These are phyloP conservation scores for Hormiphora californensis DNA, from an alignment of 37 sponge, comb jelly and placozoan genomes.

Conservation along the genomic window DNA sequence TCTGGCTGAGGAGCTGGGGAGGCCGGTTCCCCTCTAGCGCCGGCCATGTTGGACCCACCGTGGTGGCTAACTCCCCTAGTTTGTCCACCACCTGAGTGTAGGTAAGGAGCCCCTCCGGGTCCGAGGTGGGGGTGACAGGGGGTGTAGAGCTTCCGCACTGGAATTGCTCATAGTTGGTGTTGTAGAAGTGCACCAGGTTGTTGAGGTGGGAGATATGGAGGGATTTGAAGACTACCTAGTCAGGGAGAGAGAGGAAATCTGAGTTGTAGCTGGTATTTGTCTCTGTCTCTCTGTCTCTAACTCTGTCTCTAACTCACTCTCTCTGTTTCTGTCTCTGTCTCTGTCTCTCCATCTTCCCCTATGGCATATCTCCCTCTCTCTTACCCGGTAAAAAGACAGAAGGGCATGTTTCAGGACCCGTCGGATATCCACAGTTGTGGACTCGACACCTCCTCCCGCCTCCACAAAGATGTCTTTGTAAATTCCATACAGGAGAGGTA, in stretches of 20 bases:
- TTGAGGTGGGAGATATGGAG: slow-evolving; percentile 16
- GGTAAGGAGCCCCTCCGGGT: not conserved
- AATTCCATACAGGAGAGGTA: slow-evolving; percentile 27
- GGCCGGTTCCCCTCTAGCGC: not conserved
- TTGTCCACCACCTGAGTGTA: not conserved
- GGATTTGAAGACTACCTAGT: not conserved
- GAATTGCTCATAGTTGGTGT: slow-evolving; percentile 5
- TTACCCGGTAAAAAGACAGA: slow-evolving; percentile 6
- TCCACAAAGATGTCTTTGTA: not conserved
- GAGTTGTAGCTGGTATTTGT: no score
- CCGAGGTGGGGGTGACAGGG: not conserved
- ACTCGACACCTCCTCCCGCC: not conserved
- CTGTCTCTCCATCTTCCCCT: no score
- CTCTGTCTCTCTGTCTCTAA: no score
- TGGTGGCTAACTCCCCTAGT: not conserved
- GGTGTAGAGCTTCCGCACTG: not conserved
- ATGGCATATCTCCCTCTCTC: no score
- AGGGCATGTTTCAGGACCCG: slow-evolving; percentile 11
- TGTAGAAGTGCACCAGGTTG: not conserved
- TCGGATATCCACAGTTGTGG: not conserved
- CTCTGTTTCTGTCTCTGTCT: no score
- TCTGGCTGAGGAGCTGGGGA: slow-evolving; percentile 15
- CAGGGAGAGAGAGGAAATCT: not conserved
- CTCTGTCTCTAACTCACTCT: no score
- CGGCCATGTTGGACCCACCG: slow-evolving; percentile 37